These are phyloP conservation scores for Echinometra lucunter DNA, from an alignment of 53 echinoderm and acorn worm genomes.

Conservation along the genomic window DNA sequence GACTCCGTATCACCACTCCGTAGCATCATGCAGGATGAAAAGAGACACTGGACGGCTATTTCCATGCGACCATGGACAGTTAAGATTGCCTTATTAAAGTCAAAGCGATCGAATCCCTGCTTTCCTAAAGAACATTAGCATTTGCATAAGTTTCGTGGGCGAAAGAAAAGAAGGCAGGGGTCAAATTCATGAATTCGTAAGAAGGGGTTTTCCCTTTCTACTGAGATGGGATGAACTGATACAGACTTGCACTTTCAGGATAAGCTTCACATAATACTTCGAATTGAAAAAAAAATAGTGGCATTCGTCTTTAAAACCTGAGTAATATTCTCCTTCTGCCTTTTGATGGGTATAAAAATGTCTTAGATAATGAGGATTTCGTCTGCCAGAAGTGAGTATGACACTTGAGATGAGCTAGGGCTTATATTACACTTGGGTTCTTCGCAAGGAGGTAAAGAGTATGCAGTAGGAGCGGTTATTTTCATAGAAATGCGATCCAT, in stretches of 20 bases:
- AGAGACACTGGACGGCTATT: neutral
- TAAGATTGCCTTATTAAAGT: neutral
- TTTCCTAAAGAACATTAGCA: neutral
- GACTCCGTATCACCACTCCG: too few species aligned
- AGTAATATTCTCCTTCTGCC: neutral
- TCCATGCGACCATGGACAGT: neutral
- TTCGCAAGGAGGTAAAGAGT: neutral
- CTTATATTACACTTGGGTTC: neutral
- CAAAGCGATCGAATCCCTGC: neutral
- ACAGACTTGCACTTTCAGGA: neutral
- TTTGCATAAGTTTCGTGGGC: neutral
- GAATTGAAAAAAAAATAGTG: too few species aligned
- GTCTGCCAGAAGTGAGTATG: neutral
- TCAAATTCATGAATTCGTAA: too few species aligned
- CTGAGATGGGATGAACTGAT: neutral
- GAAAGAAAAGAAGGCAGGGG: neutral
- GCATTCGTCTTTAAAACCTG: neutral
- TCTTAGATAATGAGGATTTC: neutral
- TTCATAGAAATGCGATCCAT: neutral
- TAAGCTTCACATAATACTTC: neutral
- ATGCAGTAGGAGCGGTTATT: neutral
- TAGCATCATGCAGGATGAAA: neutral
- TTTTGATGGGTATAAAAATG: neutral
- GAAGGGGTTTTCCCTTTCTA: neutral
- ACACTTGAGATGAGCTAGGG: neutral